Evolutionary conservation across 2,888 invertebrate species (phyloP), one percentile per base, ranked within the genome.

Genomic region (Brachypterus glaber): DNA sequence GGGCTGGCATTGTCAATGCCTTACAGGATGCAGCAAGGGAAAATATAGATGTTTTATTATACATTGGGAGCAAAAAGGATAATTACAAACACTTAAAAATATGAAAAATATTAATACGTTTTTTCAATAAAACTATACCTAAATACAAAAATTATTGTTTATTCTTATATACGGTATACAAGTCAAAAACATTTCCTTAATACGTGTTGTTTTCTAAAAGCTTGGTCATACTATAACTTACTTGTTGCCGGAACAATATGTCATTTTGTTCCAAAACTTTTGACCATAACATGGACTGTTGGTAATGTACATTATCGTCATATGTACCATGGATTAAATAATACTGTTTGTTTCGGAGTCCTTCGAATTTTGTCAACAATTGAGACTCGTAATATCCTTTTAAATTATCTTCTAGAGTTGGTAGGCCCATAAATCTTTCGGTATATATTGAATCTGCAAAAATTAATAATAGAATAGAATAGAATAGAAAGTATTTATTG

Each of bases 271-370:
- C 90, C 48, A 97, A 71, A 40, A 84, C 77, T 59, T 88, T 81
- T 2, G 93, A 85, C 52, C 96, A 73, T 59, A 93, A 74, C 78
- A 96, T 89, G 4, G 92, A 83, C 64, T 97, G 93, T 62, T 96
- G 96, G 66, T 91, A 96, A 64, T 97, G 97, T 1, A 97, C 97
- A 65, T 97, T 97, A 63, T 91, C 90, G 58, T 91, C 91, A 11
- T 86, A 79, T 2, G 93, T 93, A 39, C 97, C 97, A 64, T 97
- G 97, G 42, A 95, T 79, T 36, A 98, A 66, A 62, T 95, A 79
- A 66, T 85, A 93, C 45, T 82, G 76, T 63, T 93, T 91, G 53
- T 77, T 72, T 9, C 71, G 64, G 46, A 71, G 62, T 24, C 64
- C 66, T 30, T 72, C 69, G 21, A 73, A 76, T 51, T 74, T 77